These are phyloP conservation scores for Diachasmimorpha longicaudata DNA, from an alignment of 1,140 invertebrate species.

Conservation along the genomic window DNA sequence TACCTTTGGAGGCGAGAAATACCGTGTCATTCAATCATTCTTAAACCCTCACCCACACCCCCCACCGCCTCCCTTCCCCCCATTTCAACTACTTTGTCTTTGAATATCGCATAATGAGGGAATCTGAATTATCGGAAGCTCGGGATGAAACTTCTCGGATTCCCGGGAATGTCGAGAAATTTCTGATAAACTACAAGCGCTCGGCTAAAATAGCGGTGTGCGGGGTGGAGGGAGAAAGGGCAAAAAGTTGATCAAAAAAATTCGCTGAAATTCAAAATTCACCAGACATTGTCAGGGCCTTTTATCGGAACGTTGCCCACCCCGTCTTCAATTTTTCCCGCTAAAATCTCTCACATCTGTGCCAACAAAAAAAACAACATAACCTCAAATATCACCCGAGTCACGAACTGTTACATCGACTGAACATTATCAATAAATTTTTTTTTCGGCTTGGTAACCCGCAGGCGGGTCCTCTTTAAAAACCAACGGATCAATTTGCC, in stretches of 20 bases:
- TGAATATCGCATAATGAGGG: not conserved
- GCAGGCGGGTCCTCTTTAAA: constrained; percentile 26
- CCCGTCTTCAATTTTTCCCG: not conserved
- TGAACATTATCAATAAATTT: too few species aligned
- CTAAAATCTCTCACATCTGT: too few species aligned
- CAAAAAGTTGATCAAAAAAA: too few species aligned
- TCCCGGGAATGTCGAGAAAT: not conserved
- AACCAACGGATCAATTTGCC: constrained; percentile 24
- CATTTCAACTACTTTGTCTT: not conserved
- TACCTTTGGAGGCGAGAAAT: not conserved
- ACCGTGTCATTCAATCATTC: not conserved
- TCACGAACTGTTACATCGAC: too few species aligned
- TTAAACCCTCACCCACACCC: not conserved
- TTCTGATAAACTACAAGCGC: too few species aligned
- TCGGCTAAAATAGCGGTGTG: too few species aligned
- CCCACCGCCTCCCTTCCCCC: not conserved
- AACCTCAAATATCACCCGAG: too few species aligned
- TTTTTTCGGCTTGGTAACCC: constrained; percentile 13
- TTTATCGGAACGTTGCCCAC: not conserved
- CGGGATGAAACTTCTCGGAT: not conserved
- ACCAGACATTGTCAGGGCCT: not conserved
- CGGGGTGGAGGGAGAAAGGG: too few species aligned
- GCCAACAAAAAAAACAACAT: too few species aligned
- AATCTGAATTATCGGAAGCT: not conserved
- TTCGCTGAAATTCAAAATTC: not conserved